Base-by-base conservation (phyloP, 2,113 vertebrate genomes). In the Opisthocomus hoazin region DNA sequence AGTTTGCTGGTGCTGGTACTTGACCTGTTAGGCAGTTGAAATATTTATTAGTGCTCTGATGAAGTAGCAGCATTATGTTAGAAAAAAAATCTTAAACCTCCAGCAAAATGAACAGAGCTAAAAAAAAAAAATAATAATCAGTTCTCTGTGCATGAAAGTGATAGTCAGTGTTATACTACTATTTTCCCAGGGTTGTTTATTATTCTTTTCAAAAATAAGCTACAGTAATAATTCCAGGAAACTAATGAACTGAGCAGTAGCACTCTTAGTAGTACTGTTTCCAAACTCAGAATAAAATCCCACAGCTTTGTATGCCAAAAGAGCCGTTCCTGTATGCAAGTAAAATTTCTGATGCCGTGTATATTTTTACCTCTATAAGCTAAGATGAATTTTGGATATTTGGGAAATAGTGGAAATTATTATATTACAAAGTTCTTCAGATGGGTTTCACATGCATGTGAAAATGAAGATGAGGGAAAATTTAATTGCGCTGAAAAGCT, bases 221-320 rank as follows among this genome's bases (percentile, higher is more conserved):
- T 66, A 85, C 64, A 91, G 56, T 32, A 93, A 96, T 95, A 95
- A 96, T 94, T 96, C 80, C 94, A 94, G 93, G 95, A 97, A 97
- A 75, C 94, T 80, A 95, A 96, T 94, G 66, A 93, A 93, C 89
- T 96, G 83, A 93, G 87, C 65, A 93, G 87, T 11, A 90, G 51
- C 73, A 84, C 64, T 79, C 46, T 45, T 48, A 80, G 66, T 34
- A 81, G 80, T 9, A 50, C n/a, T 80, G 51, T 90, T 96, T 94
- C 65, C 69, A 92, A 92, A 65, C 37, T 89, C 61, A 69, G 50
- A 93, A 75, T 51, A 87, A 86, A 75, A 94, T 36, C 65, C 68
- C 46, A 76, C 41, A 91, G 89, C 53, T 84, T n/a, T 61, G 46
- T 64, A 58, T 19, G 77, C 65, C 87, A 87, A 87, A 65, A 87